phyloP scores from a whole-genome alignment of 2,888 invertebrate species.

The Phlogophora meticulosa region DNA sequence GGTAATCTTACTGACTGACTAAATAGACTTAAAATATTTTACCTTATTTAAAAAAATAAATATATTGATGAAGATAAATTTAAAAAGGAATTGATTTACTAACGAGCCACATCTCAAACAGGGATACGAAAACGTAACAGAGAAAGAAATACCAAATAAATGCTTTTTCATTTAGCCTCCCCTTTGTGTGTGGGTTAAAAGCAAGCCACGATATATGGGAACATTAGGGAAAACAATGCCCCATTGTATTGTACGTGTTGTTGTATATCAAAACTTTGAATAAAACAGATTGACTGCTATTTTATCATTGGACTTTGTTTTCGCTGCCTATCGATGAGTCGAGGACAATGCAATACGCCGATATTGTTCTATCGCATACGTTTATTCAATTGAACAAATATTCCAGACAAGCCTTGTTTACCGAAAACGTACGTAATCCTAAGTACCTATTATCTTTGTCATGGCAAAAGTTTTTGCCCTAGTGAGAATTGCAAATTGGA shows the following conservation, averaged over 20 bases:
- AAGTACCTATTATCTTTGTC: conserved; percentile 41
- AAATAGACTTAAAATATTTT: no score
- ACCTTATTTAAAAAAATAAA: conserved; percentile 29
- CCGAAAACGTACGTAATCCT: conserved; percentile 36
- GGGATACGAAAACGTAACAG: conserved; percentile 70
- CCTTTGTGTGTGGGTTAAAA: conserved; percentile 81
- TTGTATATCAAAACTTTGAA: conserved; percentile 76
- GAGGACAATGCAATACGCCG: conserved; percentile 37
- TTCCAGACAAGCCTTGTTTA: conserved; percentile 17
- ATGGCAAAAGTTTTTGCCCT: conserved; percentile 49
- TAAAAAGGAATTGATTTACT: conserved; percentile 57
- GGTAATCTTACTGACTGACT: no score
- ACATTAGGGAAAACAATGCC: conserved; percentile 84
- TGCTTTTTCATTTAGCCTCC: conserved; percentile 82
- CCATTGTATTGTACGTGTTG: conserved; percentile 74
- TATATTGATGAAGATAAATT: conserved; percentile 52
- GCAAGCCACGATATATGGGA: conserved; percentile 82
- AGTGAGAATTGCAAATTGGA: conserved; percentile 64
- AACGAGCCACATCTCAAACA: conserved; percentile 69
- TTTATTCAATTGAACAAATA: conserved; percentile 26
- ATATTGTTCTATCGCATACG: conserved; percentile 39
- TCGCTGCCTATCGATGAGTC: conserved; percentile 42
- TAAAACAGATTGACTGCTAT: conserved; percentile 74
- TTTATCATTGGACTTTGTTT: conserved; percentile 65
- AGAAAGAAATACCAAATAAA: conserved; percentile 80